Evolutionary conservation across 2,113 vertebrate species (phyloP).

Genomic region (Mola mola): DNA sequence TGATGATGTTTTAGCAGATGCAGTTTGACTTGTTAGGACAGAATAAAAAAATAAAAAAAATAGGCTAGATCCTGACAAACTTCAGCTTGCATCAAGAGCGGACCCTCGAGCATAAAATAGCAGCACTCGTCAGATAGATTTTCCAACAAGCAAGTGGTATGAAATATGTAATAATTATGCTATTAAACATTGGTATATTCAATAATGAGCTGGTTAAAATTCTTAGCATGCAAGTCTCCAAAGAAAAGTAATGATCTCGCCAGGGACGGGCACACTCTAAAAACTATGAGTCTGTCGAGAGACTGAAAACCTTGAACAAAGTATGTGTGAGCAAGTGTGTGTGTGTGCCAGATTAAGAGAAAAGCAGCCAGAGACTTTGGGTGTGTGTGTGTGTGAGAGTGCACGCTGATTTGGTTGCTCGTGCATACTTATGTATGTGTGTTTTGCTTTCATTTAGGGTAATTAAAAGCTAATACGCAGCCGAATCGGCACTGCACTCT

Average conservation of each 20-base stretch:
- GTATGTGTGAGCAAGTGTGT: neutral
- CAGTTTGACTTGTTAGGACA: slow-evolving; percentile 68
- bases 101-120: slow-evolving; percentile 62
- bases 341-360: no score
- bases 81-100: slow-evolving; percentile 61
- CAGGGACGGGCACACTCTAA: slow-evolving; percentile 39
- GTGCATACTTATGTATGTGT: slow-evolving; percentile 24
- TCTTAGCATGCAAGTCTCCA: slow-evolving; percentile 53
- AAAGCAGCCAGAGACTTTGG: no score
- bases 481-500: slow-evolving; percentile 54
- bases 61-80: slow-evolving; percentile 74
- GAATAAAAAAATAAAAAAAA: slow-evolving; percentile 76
- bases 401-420: neutral
- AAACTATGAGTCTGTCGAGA: slow-evolving; percentile 46
- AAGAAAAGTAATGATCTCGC: slow-evolving; percentile 69
- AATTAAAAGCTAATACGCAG: slow-evolving; percentile 73
- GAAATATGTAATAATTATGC: slow-evolving; percentile 71
- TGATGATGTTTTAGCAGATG: slow-evolving; percentile 64
- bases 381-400: neutral
- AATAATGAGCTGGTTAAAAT: slow-evolving; percentile 66
- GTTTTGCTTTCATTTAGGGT: slow-evolving; percentile 65
- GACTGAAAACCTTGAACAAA: slow-evolving; percentile 55
- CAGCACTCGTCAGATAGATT: slow-evolving; percentile 44
- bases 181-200: slow-evolving; percentile 68
- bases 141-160: slow-evolving; percentile 53